phyloP scores from a whole-genome alignment of 37 sponge, comb jelly and placozoan species.

The Corticium candelabrum region DNA sequence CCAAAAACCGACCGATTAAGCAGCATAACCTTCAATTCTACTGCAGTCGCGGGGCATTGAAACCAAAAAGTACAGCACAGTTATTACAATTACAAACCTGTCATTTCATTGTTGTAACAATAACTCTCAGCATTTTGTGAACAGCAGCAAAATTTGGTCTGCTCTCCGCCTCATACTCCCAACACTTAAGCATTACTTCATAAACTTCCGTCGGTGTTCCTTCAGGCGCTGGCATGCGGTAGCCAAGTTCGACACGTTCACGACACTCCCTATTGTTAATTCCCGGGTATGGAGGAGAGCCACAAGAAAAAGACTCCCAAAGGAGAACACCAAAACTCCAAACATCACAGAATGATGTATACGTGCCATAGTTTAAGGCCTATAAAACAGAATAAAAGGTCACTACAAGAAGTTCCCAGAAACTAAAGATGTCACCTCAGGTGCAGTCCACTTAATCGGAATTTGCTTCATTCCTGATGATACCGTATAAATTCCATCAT shows the following conservation, averaged over 20 bases:
- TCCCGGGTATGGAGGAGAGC: constrained; percentile 82
- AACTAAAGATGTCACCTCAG: constrained; percentile 43
- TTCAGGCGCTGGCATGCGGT: constrained; percentile 64
- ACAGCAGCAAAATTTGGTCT: constrained; percentile 65
- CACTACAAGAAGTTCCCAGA: neutral
- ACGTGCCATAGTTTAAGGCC: constrained; percentile 75
- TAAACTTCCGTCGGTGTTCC: constrained; percentile 66
- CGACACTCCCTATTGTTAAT: constrained; percentile 56
- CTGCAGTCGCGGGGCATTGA: too few species aligned
- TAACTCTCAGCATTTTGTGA: constrained; percentile 21
- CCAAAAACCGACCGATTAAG: too few species aligned
- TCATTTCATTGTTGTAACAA: too few species aligned
- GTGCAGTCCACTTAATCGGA: constrained; percentile 94
- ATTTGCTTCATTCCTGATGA: constrained; percentile 57
- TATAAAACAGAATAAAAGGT: neutral
- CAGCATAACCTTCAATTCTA: too few species aligned
- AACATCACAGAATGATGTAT: constrained; percentile 81
- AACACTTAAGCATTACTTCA: constrained; percentile 70
- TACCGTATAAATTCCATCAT: constrained; percentile 68
- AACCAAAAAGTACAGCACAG: too few species aligned
- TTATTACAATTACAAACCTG: too few species aligned
- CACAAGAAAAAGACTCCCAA: constrained; percentile 79
- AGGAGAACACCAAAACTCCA: constrained; percentile 88
- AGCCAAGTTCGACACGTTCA: constrained; percentile 66
- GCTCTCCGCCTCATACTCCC: constrained; percentile 80